These are phyloP conservation scores for Dicyrtoma fusca DNA, from an alignment of 2,888 invertebrate species.

Conservation along the genomic window DNA sequence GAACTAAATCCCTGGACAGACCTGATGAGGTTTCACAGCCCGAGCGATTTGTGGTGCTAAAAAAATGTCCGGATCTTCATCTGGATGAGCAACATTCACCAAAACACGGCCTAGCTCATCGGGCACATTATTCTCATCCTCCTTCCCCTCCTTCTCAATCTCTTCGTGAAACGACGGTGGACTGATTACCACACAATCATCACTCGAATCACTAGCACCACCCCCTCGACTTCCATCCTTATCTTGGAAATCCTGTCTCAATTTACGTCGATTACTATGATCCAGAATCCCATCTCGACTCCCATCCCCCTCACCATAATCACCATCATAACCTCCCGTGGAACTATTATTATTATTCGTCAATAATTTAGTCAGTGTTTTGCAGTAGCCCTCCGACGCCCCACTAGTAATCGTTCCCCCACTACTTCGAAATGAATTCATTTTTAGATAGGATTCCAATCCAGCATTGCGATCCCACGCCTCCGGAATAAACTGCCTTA, in stretches of 20 bases:
- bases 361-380: too few species aligned
- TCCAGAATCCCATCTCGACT: too few species aligned
- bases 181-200: constrained; percentile 84
- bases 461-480: too few species aligned
- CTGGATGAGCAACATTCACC: constrained; percentile 91
- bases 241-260: too few species aligned
- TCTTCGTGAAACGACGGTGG: constrained; percentile 69
- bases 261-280: too few species aligned
- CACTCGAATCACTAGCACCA: constrained; percentile 75
- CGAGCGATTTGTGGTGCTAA: constrained; percentile 85
- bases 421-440: constrained; percentile 9
- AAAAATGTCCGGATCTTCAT: constrained; percentile 87
- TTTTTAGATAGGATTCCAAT: too few species aligned
- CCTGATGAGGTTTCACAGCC: constrained; percentile 94
- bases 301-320: too few species aligned
- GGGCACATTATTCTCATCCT: constrained; percentile 86
- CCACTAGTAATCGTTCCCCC: constrained; percentile 26
- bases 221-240: constrained; percentile 68
- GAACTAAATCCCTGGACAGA: too few species aligned
- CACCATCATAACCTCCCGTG: too few species aligned
- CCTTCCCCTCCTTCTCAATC: constrained; percentile 83
- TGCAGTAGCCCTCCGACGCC: not conserved
- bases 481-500: too few species aligned
- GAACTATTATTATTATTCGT: too few species aligned
- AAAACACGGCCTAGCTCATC: constrained; percentile 90